A percentile compares a stretch with the other conserved stretches of the same genome.
Conservation (phyloP, 2,888 invertebrate species). For the Odontocerum albicorne region DNA sequence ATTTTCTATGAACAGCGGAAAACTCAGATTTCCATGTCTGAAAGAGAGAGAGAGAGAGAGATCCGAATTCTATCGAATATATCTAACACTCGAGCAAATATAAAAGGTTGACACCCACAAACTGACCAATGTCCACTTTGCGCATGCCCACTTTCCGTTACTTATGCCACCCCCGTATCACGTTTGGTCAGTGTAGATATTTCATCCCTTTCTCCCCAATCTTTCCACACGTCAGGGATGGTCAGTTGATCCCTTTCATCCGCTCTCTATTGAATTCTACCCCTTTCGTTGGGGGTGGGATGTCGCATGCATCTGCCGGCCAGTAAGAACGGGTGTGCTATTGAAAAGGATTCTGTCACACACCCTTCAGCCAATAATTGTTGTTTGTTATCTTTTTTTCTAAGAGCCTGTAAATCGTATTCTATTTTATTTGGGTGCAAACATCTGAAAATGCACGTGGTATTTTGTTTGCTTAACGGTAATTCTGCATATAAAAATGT, state of each 20-base stretch:
- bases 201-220: slow-evolving; percentile 10
- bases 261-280: slow-evolving; percentile 11
- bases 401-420: neutral
- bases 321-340: slow-evolving; percentile 13
- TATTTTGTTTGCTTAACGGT: no score
- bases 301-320: slow-evolving; percentile 23
- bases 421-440: no score
- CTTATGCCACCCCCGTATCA: slow-evolving; percentile 8
- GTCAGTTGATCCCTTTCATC: slow-evolving; percentile 9
- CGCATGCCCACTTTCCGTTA: slow-evolving; percentile 17
- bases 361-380: slow-evolving; percentile 20
- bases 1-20: no score
- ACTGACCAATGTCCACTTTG: slow-evolving; percentile 31
- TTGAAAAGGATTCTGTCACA: slow-evolving; percentile 25
- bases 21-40: no score
- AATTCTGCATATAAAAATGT: no score
- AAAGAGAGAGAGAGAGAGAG: slow-evolving; percentile 7
- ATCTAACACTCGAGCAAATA: slow-evolving; percentile 1
- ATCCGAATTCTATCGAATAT: neutral
- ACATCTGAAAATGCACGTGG: no score
- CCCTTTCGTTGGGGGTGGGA: slow-evolving; percentile 25
- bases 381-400: slow-evolving; percentile 16
- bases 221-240: neutral
- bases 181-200: slow-evolving; percentile 11
- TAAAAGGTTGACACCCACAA: slow-evolving; percentile 18